Base-by-base conservation (phyloP, 2,797 vertebrate species). In the Bovichtus variegatus region DNA sequence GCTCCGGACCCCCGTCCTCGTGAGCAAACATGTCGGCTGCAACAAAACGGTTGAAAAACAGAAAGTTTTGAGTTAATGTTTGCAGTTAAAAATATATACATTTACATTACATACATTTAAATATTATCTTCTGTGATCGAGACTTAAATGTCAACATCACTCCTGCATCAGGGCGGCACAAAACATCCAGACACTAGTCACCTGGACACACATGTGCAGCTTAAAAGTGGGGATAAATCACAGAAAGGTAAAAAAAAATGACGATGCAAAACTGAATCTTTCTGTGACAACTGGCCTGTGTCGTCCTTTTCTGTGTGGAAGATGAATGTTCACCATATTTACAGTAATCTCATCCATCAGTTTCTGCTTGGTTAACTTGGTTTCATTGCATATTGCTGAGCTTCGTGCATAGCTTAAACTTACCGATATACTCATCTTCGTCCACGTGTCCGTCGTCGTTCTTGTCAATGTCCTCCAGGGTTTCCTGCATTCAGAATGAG, bases 11-110 rank as follows among this genome's bases (percentile, higher is more conserved):
- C 0, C 94, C 97, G 1, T 99, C 98, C 88, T 98, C 97, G 1
- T 98, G 97, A 27, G 97, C 94, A 93, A 98, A 99, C 98, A 99
- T 99, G 88, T 99, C 98, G n/a, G 96, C 98, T 99, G 70, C n/a
- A 87, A 75, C 40, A 41, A n/a, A n/a, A n/a, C n/a, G n/a, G n/a
- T n/a, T 38, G 1, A 47, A 46, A 55, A 23, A 34, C 3, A 21
- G 71, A 2, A 7, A 29, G 13, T 13, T 25, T 4, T 3, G 53
- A 46, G 16, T 50, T 21, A 34, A 50, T 23, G 16, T 59, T 71
- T 36, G 2, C 4, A 53, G 3, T 34, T 40, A 0, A 25, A 59
- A n/a, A 18, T 3, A 0, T 0, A n/a, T 0, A n/a, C n/a, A 38
- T 31, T 18, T 49, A 40, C 7, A 38, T 3, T n/a, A n/a, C n/a